Base-by-base conservation (phyloP, 2,888 invertebrate species). In the Matsumyia berberina region DNA sequence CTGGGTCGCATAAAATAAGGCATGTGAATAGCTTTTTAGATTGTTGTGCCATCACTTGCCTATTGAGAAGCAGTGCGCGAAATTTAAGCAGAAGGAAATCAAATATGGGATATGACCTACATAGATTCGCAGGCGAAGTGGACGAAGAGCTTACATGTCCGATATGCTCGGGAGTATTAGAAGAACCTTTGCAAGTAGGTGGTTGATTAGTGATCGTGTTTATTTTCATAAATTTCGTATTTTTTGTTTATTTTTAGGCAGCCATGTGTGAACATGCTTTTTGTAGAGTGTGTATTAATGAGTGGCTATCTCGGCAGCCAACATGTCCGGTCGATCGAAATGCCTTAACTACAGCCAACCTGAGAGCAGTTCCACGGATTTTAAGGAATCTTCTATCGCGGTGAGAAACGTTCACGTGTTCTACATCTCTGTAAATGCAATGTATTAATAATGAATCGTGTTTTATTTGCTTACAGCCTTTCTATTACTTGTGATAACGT, bases 141-240 rank as follows among this genome's bases (percentile, higher is more conserved):
- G 98, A 99, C 92, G 98, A 98, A 93, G 99, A 99, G 93, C 93
- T 99, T 86, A 95, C 98, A 88, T 99, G 98, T 90, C 97, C 98
- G 87, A 98, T 99, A 92, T 99, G 98, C 92, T 97, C 97, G 86
- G 97, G 97, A 87, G 98, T 99, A 86, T 92, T 99, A 72, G 98
- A 98, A 90, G 98, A 98, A 90, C 98, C 98, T 51, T 93, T 98
- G 86, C 98, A 98, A 95, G 97, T 97, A 93, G 89, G 90, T 90
- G 39, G 76, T 66, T 81, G 72, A 62, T 83, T 51, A 15, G 24
- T 33, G 24, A 37, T 37, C 4, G 0, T 11, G 3, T 5, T 2
- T 0, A 1, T 15, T 19, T 11, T 8, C 5, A 17, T 64, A 17
- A 39, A 12, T 9, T 3, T 44, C 12, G 9, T 1, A 8, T 0